phyloP scores from a whole-genome alignment of 2,888 invertebrate genomes.

The Pachydiplax longipennis region DNA sequence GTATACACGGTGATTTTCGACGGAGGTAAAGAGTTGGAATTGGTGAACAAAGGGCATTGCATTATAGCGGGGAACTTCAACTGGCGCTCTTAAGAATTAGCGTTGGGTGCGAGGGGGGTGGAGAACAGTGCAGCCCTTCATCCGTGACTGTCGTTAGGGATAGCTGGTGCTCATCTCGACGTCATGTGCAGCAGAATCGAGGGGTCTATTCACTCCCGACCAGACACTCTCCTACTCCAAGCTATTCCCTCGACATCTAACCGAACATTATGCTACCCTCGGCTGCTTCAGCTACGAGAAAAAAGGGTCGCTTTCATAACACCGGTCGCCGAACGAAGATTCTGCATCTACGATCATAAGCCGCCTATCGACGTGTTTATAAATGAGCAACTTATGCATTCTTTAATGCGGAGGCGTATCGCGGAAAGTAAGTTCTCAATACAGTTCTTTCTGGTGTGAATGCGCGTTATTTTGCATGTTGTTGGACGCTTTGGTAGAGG shows the following conservation, averaged over 20 bases:
- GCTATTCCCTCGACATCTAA: not conserved
- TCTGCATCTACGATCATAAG: no score
- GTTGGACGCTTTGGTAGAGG: no score
- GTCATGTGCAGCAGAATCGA: slow-evolving; percentile 17
- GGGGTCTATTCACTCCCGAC: slow-evolving; percentile 15
- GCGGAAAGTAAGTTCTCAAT: no score
- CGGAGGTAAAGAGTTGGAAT: not conserved
- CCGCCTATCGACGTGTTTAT: no score
- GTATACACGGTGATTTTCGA: not conserved
- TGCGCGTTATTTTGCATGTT: no score
- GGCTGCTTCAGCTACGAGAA: not conserved
- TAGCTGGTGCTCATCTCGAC: slow-evolving; percentile 32
- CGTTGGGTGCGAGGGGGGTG: not conserved
- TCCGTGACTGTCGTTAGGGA: slow-evolving; percentile 23
- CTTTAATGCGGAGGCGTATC: no score
- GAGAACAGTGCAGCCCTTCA: slow-evolving; percentile 24
- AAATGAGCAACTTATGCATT: no score
- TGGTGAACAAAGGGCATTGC: not conserved
- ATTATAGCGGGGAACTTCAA: not conserved
- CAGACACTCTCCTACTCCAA: not conserved
- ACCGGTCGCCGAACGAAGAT: no score
- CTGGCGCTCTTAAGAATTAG: slow-evolving; percentile 1
- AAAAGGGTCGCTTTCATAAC: not conserved
- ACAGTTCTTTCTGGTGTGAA: no score
- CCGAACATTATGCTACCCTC: not conserved